A percentile compares a stretch with the other conserved stretches of the same genome.
These are phyloP conservation scores for Macrostomum lignano DNA, from an alignment of 1,140 invertebrate species.

Conservation along the genomic window DNA sequence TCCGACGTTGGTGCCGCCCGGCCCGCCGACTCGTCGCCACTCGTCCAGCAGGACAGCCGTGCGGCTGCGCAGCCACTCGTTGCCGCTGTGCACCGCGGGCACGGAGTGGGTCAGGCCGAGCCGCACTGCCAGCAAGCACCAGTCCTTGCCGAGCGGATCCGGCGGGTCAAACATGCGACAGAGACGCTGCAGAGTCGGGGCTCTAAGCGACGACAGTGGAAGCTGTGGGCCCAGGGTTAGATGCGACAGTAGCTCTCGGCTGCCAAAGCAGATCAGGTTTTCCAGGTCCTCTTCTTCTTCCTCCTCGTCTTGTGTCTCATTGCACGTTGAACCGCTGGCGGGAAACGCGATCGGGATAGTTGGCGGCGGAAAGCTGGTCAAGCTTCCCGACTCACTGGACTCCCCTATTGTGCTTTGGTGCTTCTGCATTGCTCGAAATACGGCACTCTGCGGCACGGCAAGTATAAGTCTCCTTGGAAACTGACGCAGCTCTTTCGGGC, in stretches of 20 bases:
- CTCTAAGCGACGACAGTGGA: constrained; percentile 29
- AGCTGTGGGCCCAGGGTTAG: constrained; percentile 30
- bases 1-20: too few relatives aligned
- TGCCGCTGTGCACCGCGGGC: constrained; percentile 29
- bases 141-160: constrained; percentile 47
- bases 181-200: constrained; percentile 28
- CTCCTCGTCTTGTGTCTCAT: too few relatives aligned
- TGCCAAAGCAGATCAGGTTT: constrained; percentile 41
- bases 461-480: too few relatives aligned
- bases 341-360: too few relatives aligned
- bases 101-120: constrained; percentile 36
- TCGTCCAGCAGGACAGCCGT: too few relatives aligned
- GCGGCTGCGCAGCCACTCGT: constrained; percentile 20
- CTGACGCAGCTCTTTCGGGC: neutral
- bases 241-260: constrained; percentile 25
- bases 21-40: too few relatives aligned
- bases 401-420: too few relatives aligned
- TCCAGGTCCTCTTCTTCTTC: too few relatives aligned
- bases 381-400: too few relatives aligned
- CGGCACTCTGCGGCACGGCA: neutral
- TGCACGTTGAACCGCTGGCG: too few relatives aligned
- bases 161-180: constrained; percentile 42
- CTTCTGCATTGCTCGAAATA: constrained; percentile 17
- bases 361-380: too few relatives aligned
- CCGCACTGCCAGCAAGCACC: constrained; percentile 47